Evolutionary conservation across 2,888 invertebrate species (phyloP).

Genomic region (Drosophila neotestacea): DNA sequence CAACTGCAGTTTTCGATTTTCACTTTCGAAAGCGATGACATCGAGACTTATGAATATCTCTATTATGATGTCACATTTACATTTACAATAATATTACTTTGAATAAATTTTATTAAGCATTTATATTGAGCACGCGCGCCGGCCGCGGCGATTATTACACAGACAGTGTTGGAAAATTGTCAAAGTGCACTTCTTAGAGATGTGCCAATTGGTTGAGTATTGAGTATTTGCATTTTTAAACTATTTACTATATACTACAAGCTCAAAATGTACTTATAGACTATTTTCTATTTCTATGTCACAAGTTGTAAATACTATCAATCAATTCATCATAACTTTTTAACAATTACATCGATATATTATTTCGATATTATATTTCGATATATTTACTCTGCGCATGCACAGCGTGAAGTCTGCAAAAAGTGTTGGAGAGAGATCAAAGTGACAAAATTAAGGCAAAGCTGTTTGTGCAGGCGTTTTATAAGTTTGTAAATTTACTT

Average conservation of each 20-base stretch:
- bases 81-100: neutral
- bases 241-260: too few species aligned
- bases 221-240: too few species aligned
- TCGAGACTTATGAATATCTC: neutral
- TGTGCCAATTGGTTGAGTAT: neutral
- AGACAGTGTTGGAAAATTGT: neutral
- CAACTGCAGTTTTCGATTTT: neutral
- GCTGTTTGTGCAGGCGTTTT: too few species aligned
- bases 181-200: neutral
- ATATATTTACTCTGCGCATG: too few species aligned
- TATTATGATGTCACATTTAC: neutral
- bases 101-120: neutral
- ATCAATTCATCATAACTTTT: neutral
- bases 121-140: neutral
- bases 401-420: too few species aligned
- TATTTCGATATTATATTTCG: too few species aligned
- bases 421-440: too few species aligned
- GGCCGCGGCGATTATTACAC: neutral
- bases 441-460: too few species aligned
- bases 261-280: neutral
- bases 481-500: too few species aligned
- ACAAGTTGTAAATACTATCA: neutral
- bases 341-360: too few species aligned
- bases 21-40: neutral
- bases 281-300: neutral